Evolutionary conservation across 2,113 vertebrate genomes (phyloP), one percentile per base, ranked within the genome.

Genomic region (Esox niger): DNA sequence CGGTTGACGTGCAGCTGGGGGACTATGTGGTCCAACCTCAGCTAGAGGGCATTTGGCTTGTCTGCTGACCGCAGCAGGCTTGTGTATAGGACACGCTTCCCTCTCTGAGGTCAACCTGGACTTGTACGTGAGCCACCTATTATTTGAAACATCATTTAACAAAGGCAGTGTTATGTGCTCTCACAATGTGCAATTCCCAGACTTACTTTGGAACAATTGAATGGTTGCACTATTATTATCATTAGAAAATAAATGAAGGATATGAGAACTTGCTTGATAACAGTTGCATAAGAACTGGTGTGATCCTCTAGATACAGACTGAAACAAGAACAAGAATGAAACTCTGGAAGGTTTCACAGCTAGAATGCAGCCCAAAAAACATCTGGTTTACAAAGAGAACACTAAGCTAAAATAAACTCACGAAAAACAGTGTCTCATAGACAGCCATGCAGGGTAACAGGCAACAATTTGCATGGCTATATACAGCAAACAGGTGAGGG

Each of bases 51-150:
- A 15, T 7, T 7, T 21, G 69, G 80, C 64, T 74, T 79, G 77
- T 61, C 62, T 74, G 58, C 30, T 23, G 13, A 83, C 83, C 86
- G 79, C 83, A 83, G 78, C 79, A 85, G 17, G 69, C 47, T 35
- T 63, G 7, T 68, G 69, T 76, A 82, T 85, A 86, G 73, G 81
- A 66, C 70, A 76, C 74, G 86, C 82, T 86, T 89, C 87, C 83
- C 54, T 38, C 69, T 88, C 71, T 78, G 25, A 80, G 86, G 17
- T 21, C 84, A 65, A 62, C 63, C 79, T 77, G 68, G 69, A 62
- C 81, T 65, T 59, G 73, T 82, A 79, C 70, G 72, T 60, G 69
- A 82, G 38, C 67, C 65, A 77, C 84, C 79, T 43, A 43, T 43
- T 43, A 43, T 43, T 1, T 17, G 13, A 43, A n/a, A 43, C 38